Evolutionary conservation across 2,888 invertebrate species (phyloP), one percentile per base, ranked within the genome.

Genomic region (Apamea crenata): DNA sequence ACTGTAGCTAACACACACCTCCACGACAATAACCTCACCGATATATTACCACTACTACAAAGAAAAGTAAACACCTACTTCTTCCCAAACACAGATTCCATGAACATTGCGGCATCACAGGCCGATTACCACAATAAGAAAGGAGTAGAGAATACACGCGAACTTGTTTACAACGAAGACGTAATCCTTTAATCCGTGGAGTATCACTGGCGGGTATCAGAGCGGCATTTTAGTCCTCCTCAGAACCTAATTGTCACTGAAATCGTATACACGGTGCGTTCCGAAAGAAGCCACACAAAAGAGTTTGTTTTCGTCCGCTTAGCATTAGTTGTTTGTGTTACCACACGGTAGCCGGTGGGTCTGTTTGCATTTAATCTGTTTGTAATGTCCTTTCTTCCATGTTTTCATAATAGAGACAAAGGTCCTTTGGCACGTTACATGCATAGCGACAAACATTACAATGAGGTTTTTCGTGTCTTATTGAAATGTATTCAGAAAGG

Each of bases 321-420:
- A 94, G 93, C 93, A 95, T 94, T 93, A 93, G 92, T 93, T 96
- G 95, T 96, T 95, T 96, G 94, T 94, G 93, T 94, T 93, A 91
- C 94, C 93, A 92, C 93, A 93, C 94, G 90, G 92, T 91, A 93
- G 95, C 95, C 94, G 93, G 90, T 90, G 93, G 92, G 92, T 93
- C 92, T 96, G 96, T 96, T 96, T 95, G 94, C 93, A 91, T 94
- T 95, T 96, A 96, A 96, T 96, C 96, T 94, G 94, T 95, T 95
- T 96, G 94, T 95, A 92, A 94, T 94, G 91, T 91, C 93, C 92
- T 94, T 94, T 94, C 93, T 94, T 89, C 91, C 88, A 92, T 94
- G 94, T 95, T 93, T 91, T 92, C 89, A 93, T 93, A 93, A 94
- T 91, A 91, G 90, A 90, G 89, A 91, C 87, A 90, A 84, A 88